Evolutionary conservation across 2,113 vertebrate genomes (phyloP), one percentile per base, ranked within the genome.

Genomic region (Axis porcinus): DNA sequence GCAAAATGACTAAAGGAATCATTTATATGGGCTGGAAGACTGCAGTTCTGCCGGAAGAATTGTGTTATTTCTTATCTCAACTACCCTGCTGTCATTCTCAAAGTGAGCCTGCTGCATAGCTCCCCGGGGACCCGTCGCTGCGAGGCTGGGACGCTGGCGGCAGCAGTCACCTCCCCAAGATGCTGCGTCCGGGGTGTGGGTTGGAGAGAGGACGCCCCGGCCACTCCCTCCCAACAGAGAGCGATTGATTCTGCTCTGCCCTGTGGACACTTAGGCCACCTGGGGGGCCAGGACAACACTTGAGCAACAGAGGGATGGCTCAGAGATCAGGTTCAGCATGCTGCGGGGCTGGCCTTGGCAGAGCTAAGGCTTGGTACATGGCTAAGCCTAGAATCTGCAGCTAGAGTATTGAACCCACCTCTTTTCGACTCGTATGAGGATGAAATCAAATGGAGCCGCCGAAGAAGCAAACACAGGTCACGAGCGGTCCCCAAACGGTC

Each of bases 1-100:
- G 96, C 86, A 97, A 98, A 98, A 98, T 97, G 97, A 94, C 96
- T 97, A 97, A 96, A 97, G 70, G 97, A 97, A 98, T 98, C 97
- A 97, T 97, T 98, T 94, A 95, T 98, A 83, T 97, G 97, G 91
- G 93, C 89, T 82, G 95, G 90, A 92, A 97, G 97, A 97, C 95
- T 45, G 81, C 98, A 96, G 97, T 81, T 96, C 81, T 94, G 28
- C 92, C 81, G 86, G 96, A 86, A 93, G 89, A 98, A 88, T 85
- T 92, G 88, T 84, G 83, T 97, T 98, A 98, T 98, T 97, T 98
- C 54, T 98, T 97, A 95, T 93, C 94, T 98, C 95, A 97, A 93
- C 50, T 96, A 45, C 78, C 67, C 91, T 84, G 84, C 88, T 96
- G 95, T 98, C 95, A 78, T 0, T 96, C 96, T 96, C 89, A 86